Evolutionary conservation across 2,888 invertebrate species (phyloP).

Genomic region (Hydriomena furcata): DNA sequence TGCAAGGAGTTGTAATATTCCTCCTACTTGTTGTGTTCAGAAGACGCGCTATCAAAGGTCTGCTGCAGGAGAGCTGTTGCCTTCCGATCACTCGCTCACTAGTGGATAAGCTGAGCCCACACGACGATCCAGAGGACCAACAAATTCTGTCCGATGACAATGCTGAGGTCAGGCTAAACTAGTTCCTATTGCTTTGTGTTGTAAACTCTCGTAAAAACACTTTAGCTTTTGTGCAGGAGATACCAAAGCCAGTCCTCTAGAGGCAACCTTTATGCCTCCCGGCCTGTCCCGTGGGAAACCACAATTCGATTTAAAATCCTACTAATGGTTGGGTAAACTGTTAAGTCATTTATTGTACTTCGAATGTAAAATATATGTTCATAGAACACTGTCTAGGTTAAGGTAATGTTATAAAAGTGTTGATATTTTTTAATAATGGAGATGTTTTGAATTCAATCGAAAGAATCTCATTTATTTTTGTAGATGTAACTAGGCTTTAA

Average conservation of each 20-base stretch:
- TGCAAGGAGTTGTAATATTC: slow-evolving; percentile 86
- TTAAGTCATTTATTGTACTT: slow-evolving; percentile 2
- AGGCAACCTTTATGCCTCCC: too few relatives aligned
- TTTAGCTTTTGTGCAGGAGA: background rate
- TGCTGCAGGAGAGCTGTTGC: slow-evolving; percentile 71
- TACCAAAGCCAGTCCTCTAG: background rate
- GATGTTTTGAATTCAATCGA: slow-evolving; percentile 20
- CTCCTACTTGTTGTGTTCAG: slow-evolving; percentile 83
- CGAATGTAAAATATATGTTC: background rate
- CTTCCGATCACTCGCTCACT: slow-evolving; percentile 55
- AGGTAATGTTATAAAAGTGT: too few relatives aligned
- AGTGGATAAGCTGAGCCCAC: slow-evolving; percentile 66
- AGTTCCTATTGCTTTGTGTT: slow-evolving; percentile 8
- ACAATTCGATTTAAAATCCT: background rate
- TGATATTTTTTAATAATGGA: background rate
- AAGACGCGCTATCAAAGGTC: slow-evolving; percentile 78
- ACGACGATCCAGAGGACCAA: slow-evolving; percentile 70
- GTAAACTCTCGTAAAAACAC: too few relatives aligned
- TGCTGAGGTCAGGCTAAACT: slow-evolving; percentile 73
- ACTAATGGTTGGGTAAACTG: background rate
- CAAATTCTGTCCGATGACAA: slow-evolving; percentile 69
- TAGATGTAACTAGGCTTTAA: background rate
- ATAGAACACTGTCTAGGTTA: slow-evolving; percentile 1
- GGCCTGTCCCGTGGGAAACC: background rate
- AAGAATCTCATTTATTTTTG: slow-evolving; percentile 22